Evolutionary conservation across 2,797 vertebrate genomes (phyloP), one percentile per base, ranked within the genome.

Genomic region (Galago senegalensis): DNA sequence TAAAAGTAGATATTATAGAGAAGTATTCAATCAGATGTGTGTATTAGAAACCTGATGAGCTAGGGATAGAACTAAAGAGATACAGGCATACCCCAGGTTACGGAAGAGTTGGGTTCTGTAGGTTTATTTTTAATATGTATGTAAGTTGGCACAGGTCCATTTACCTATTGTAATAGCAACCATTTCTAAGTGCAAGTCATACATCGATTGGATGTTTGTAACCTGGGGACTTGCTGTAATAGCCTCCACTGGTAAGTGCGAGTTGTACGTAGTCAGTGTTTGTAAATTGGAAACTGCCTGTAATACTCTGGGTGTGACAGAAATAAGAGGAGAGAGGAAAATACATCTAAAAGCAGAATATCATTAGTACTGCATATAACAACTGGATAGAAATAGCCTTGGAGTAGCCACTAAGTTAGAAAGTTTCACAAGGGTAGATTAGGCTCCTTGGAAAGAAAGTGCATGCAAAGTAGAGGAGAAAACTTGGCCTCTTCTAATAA

Each of bases 321-420:
- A 94, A 90, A 86, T 75, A 97, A 6, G 6, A 97, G 14, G 40
- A 93, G 91, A 80, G 1, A 95, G 95, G 95, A 97, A 91, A 97
- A 89, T 95, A 60, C 58, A 58, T 87, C 70, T 82, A 97, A 96
- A 91, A 97, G 89, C 83, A 93, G 88, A 3, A 0, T 97, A 82
- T 95, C 88, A 77, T 77, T 91, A 92, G 95, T 75, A 97, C 43
- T 58, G 31, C 58, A 92, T 96, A 80, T 97, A 97, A 93, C 95
- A 98, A 67, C 89, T 93, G 90, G 40, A 76, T 97, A 49, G 94
- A 98, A 98, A 97, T 97, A 98, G 86, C 94, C 97, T 97, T 97
- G 91, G 91, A 96, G 96, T 95, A 96, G 96, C 96, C 87, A 95
- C 94, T 80, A 85, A 92, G 69, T 95, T 98, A 80, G 85, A 97